Evolutionary conservation across 2,888 invertebrate genomes (phyloP), one percentile per base, ranked within the genome.

Genomic region (Rotaria magnacalcarata): DNA sequence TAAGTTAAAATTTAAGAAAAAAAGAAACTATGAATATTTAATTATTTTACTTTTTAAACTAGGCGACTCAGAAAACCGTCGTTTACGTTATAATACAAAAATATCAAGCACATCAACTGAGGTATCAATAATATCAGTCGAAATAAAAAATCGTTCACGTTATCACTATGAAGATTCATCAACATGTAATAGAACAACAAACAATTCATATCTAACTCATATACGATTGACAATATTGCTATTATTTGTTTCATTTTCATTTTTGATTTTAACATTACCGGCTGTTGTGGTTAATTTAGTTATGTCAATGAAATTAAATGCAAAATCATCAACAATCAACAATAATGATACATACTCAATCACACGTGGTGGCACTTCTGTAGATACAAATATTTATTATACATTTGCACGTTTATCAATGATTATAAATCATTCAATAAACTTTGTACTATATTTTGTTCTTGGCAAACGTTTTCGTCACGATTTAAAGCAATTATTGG

Each of bases 351-450:
- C 34, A 47, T 24, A 10, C 14, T 43, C n/a, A 47, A n/a, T 24
- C 10, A 47, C 47, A 47, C 24, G 7, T 24, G 10, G 6, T 5
- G n/a, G 10, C 2, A 47, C 0, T n/a, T n/a, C 11, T 41, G n/a
- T 47, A 2, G n/a, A 47, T 47, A 47, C 14, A 7, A n/a, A n/a
- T 4, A 11, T 75, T 43, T n/a, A n/a, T 21, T n/a, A 80, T 47
- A 80, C 80, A n/a, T 10, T 80, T 11, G 80, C 80, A 47, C 43
- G 47, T 24, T 47, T 80, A 47, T 47, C 47, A n/a, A 80, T 80
- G 80, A 80, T 80, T 80, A 80, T 80, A 47, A 80, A 80, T 80
- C 80, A 80, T 47, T 80, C 80, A n/a, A 80, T 80, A 5, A 80
- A 80, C 47, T 80, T 80, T 14, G n/a, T 80, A 10, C 47, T 80